A percentile compares a stretch with the other conserved stretches of the same genome.
Evolutionary conservation across 2,888 invertebrate species (phyloP).

Genomic region (Pilophorus perplexus): DNA sequence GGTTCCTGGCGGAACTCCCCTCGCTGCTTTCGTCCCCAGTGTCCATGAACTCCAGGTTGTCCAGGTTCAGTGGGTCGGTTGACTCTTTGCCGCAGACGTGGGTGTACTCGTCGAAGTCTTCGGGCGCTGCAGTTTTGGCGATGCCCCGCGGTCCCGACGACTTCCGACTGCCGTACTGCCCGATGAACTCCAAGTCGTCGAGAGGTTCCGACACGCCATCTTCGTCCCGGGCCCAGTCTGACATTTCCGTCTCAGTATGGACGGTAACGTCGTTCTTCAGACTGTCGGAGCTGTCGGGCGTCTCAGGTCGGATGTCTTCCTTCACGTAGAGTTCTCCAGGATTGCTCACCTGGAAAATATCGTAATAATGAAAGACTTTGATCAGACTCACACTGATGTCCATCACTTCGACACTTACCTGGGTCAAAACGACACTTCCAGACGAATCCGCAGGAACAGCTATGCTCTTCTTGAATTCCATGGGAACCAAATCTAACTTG

Average conservation of each 20-base stretch:
- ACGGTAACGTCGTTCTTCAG: constrained; percentile 62
- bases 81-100: constrained; percentile 53
- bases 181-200: constrained; percentile 63
- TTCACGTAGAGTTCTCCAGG: constrained; percentile 49
- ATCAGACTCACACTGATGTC: too few relatives aligned
- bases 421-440: constrained; percentile 47
- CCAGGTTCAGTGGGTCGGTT: constrained; percentile 57
- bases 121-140: constrained; percentile 52
- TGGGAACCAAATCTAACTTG: constrained; percentile 47
- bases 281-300: constrained; percentile 59
- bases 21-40: constrained; percentile 71
- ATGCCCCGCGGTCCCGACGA: constrained; percentile 50
- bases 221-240: constrained; percentile 83
- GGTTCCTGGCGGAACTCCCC: constrained; percentile 57
- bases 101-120: constrained; percentile 53
- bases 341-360: too few relatives aligned
- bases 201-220: constrained; percentile 67
- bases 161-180: constrained; percentile 54
- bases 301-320: constrained; percentile 52
- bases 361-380: too few relatives aligned
- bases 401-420: too few relatives aligned
- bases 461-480: constrained; percentile 48
- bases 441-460: constrained; percentile 48
- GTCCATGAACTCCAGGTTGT: constrained; percentile 83
- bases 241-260: constrained; percentile 81